phyloP scores from a whole-genome alignment of 2,113 vertebrate species.

The Poeciliopsis prolifica region DNA sequence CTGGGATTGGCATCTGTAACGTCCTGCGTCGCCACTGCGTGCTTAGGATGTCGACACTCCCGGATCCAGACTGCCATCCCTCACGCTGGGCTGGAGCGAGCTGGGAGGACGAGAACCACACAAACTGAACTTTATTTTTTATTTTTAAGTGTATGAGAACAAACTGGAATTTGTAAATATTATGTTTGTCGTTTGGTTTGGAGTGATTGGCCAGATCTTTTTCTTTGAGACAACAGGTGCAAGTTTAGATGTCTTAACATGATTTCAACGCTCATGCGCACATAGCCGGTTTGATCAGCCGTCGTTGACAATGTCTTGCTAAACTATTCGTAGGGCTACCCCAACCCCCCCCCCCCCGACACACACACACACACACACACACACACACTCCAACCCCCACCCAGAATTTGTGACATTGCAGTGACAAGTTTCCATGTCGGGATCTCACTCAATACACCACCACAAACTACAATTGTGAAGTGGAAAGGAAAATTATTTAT shows the following conservation, averaged over 20 bases:
- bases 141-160: slow-evolving; percentile 76
- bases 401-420: background rate
- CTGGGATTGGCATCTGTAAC: slow-evolving; percentile 30
- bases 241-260: slow-evolving; percentile 68
- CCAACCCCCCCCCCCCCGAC: no score
- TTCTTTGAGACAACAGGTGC: slow-evolving; percentile 82
- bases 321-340: background rate
- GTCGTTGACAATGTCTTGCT: slow-evolving; percentile 28
- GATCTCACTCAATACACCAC: background rate
- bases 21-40: slow-evolving; percentile 56
- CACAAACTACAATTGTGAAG: background rate
- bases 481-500: background rate
- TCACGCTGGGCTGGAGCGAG: slow-evolving; percentile 63
- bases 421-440: background rate
- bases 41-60: slow-evolving; percentile 55
- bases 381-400: no score
- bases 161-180: slow-evolving; percentile 85
- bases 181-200: slow-evolving; percentile 80
- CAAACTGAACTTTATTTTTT: slow-evolving; percentile 77
- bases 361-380: no score
- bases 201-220: slow-evolving; percentile 73
- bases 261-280: slow-evolving; percentile 51
- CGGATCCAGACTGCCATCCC: slow-evolving; percentile 71
- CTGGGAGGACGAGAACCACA: slow-evolving; percentile 50
- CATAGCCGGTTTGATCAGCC: slow-evolving; percentile 53